Base-by-base conservation (phyloP, 2,797 vertebrate genomes). In the Parauchenoglanis ngamensis region DNA sequence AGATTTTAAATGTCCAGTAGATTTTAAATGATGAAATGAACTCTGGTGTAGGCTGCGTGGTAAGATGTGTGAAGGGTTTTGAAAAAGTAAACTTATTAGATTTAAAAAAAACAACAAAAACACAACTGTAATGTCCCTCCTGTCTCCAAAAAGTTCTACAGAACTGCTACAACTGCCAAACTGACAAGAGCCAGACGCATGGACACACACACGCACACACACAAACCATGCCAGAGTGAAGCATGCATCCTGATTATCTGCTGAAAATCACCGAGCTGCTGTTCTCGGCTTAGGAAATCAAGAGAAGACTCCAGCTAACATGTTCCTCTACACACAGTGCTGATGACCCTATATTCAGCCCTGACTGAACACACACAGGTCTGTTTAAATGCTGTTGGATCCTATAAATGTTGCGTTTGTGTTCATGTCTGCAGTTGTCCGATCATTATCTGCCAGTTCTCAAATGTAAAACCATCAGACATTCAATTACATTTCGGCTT, bases 151-250 rank as follows among this genome's bases (percentile, higher is more conserved):
- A 81, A 81, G 57, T 81, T 81, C 21, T 46, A 46, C 57, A 63
- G 57, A 79, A 23, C 31, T 23, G 28, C 77, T 35, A 35, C 54
- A 79, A 80, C 78, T 80, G 56, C 78, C 78, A 81, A 81, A 61
- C 56, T 63, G 35, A 81, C 78, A 61, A 63, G 15, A 44, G 78
- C 56, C 78, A 46, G 59, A 82, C n/a, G 25, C 40, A 79, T 40
- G 77, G 31, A 81, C 79, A 82, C 57, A 63, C 77, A 59, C 77
- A 79, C 77, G 59, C 77, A 80, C 77, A 59, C 78, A 46, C 35
- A 80, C 52, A 31, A 52, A 31, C 76, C 78, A 80, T 25, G 10
- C 46, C 81, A 56, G 65, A 67, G 46, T 84, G 52, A 57, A 57
- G 31, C 83, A 72, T 84, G 31, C 82, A 56, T 72, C 12, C 21